These are phyloP conservation scores for Ectemnius lituratus DNA, from an alignment of 2,888 invertebrate species.

Conservation along the genomic window DNA sequence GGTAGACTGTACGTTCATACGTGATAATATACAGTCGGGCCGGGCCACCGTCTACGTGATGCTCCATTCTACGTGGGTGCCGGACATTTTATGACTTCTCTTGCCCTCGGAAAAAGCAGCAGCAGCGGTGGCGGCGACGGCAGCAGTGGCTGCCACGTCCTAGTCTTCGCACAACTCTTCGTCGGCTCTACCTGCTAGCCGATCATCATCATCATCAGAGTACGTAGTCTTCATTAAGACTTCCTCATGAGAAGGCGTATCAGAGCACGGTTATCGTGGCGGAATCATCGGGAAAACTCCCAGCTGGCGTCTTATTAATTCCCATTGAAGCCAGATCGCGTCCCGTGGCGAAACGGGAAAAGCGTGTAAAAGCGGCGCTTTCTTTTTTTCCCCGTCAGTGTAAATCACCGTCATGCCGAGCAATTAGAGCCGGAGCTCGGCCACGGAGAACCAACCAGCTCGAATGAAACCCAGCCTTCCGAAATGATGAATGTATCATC, in stretches of 20 bases:
- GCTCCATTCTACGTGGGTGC: constrained; percentile 63
- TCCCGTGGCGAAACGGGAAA: constrained; percentile 12
- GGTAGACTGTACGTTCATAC: constrained; percentile 33
- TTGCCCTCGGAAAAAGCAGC: constrained; percentile 50
- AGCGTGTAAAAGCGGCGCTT: constrained; percentile 11
- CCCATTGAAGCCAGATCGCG: constrained; percentile 36
- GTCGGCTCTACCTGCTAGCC: constrained; percentile 36
- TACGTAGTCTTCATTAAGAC: constrained; percentile 34
- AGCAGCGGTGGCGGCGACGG: neutral
- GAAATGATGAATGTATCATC: constrained; percentile 31
- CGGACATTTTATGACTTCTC: constrained; percentile 67
- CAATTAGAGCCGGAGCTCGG: constrained; percentile 38
- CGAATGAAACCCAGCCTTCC: constrained; percentile 46
- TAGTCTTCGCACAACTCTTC: constrained; percentile 16
- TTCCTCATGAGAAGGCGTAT: constrained; percentile 26
- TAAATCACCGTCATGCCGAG: constrained; percentile 41
- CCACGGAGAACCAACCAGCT: constrained; percentile 32
- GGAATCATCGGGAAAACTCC: constrained; percentile 25
- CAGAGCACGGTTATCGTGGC: constrained; percentile 24
- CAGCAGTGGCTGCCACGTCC: neutral
- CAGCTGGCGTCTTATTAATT: constrained; percentile 44
- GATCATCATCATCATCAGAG: constrained; percentile 44
- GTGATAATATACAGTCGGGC: constrained; percentile 31
- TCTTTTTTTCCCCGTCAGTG: constrained; percentile 39
- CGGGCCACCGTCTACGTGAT: constrained; percentile 66